These are phyloP conservation scores for Notamacropus eugenii DNA, from an alignment of 2,797 vertebrate species.

Conservation along the genomic window DNA sequence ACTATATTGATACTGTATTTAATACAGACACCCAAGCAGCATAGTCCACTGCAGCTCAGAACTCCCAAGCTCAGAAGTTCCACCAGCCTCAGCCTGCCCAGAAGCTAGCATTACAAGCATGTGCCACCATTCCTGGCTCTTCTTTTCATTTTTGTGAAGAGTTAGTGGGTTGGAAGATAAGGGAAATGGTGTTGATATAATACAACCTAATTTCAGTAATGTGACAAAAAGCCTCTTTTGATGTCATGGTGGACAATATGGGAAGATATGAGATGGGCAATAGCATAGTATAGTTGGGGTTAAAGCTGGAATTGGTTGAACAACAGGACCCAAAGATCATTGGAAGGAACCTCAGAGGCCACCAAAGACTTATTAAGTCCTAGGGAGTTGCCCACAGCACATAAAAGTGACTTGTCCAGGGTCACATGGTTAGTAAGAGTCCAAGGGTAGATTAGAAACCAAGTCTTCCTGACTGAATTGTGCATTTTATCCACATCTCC, in stretches of 20 bases:
- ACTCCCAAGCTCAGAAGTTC: neutral
- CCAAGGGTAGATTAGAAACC: neutral
- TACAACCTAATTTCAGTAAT: neutral
- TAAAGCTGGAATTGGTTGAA: neutral
- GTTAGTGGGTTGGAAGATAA: neutral
- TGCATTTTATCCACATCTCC: neutral
- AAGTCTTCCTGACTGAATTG: neutral
- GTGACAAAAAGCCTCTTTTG: neutral
- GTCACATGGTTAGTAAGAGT: neutral
- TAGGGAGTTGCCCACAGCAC: neutral
- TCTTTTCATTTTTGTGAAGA: neutral
- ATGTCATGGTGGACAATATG: neutral
- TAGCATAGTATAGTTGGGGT: neutral
- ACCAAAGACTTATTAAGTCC: neutral
- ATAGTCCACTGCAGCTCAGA: neutral
- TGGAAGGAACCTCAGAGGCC: neutral
- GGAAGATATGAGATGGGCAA: neutral
- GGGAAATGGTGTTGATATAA: neutral
- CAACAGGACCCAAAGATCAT: neutral
- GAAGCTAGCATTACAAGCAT: neutral
- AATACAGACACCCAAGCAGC: neutral
- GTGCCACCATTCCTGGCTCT: neutral
- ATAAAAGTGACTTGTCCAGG: neutral
- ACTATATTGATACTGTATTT: neutral
- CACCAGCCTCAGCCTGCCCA: neutral